Evolutionary conservation across 2,888 invertebrate genomes (phyloP).

Genomic region (Diloba caeruleocephala): DNA sequence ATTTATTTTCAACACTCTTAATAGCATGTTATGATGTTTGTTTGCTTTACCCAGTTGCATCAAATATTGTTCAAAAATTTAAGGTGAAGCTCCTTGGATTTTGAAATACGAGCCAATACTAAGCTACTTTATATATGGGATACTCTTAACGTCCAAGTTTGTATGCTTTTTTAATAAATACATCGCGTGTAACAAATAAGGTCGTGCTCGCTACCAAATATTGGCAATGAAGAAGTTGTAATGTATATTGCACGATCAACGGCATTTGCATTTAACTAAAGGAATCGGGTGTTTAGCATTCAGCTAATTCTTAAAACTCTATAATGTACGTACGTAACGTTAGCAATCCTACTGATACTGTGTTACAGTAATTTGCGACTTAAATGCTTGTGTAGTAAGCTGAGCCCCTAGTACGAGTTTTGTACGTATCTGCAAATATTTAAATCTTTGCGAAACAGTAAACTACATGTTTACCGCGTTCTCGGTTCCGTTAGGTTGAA

Average conservation of each 20-base stretch:
- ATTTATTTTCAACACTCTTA: constrained; percentile 17
- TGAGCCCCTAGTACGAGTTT: too few relatives aligned
- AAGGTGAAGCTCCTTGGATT: too few relatives aligned
- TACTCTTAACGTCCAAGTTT: neutral
- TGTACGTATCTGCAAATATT: too few relatives aligned
- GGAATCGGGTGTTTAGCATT: constrained; percentile 58
- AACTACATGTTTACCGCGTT: too few relatives aligned
- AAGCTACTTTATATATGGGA: neutral
- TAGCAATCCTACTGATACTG: constrained; percentile 46
- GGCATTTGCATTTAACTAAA: constrained; percentile 46
- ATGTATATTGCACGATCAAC: constrained; percentile 51
- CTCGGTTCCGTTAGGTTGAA: too few relatives aligned
- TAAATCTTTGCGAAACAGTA: too few relatives aligned
- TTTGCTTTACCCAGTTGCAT: too few relatives aligned
- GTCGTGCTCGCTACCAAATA: constrained; percentile 17
- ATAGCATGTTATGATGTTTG: constrained; percentile 1
- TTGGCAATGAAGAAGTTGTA: constrained; percentile 34
- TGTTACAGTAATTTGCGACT: constrained; percentile 42
- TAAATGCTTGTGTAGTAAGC: constrained; percentile 40
- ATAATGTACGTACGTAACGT: constrained; percentile 56
- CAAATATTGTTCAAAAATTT: too few relatives aligned
- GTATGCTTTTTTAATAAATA: constrained; percentile 4
- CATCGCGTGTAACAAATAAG: constrained; percentile 34
- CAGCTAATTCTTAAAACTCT: constrained; percentile 58
- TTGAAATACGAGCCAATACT: neutral